A percentile compares a stretch with the other conserved stretches of the same genome.
Conservation (phyloP, 2,888 invertebrate genomes). For the Nudaria mundana region DNA sequence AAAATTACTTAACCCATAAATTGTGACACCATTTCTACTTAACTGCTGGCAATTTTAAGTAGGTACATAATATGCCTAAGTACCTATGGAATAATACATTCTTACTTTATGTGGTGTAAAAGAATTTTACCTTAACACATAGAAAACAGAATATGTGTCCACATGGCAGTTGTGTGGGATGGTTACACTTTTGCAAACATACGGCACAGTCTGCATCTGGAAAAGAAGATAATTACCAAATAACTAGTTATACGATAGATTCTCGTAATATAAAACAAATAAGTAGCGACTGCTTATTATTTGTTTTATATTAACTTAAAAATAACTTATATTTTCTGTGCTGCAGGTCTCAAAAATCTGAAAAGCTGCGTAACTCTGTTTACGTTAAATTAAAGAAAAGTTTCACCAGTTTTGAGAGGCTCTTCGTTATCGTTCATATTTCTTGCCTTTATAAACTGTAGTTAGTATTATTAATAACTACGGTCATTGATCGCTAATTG, state of each 20-base stretch:
- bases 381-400: neutral
- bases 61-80: neutral
- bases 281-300: no score
- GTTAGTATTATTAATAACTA: no score
- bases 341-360: no score
- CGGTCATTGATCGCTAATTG: no score
- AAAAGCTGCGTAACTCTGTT: no score
- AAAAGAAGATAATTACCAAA: conserved; percentile 10
- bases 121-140: conserved; percentile 88
- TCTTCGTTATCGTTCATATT: conserved; percentile 11
- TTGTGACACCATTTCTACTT: neutral
- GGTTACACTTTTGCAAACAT: conserved; percentile 93
- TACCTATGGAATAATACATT: no score
- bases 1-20: neutral
- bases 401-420: conserved; percentile 9
- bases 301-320: no score
- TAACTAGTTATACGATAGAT: no score
- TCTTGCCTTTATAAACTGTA: neutral
- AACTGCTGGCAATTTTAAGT: no score
- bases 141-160: conserved; percentile 98
- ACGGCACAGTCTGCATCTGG: conserved; percentile 90
- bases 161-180: conserved; percentile 96
- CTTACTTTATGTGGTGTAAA: no score
- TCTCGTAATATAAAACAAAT: no score
- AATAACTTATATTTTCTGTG: no score